Evolutionary conservation across 2,113 vertebrate genomes (phyloP).

Genomic region (Elephantulus edwardii): DNA sequence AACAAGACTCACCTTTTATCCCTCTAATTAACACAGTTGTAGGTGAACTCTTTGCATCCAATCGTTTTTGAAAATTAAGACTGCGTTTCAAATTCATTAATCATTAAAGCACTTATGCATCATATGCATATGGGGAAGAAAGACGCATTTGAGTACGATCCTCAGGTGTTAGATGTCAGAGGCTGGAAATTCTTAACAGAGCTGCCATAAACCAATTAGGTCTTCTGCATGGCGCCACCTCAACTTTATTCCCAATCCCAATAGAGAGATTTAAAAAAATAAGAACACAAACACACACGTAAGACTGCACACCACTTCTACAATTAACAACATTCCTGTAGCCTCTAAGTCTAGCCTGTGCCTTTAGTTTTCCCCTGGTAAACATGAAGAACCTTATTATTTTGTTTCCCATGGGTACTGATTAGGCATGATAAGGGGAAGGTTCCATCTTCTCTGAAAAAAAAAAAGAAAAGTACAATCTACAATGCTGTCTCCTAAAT

Average conservation of each 20-base stretch:
- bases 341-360: slow-evolving; percentile 53
- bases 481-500: neutral
- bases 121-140: neutral
- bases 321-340: slow-evolving; percentile 65
- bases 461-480: slow-evolving; percentile 48
- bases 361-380: slow-evolving; percentile 39
- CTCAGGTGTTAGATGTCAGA: neutral
- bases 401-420: slow-evolving; percentile 51
- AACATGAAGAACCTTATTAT: slow-evolving; percentile 63
- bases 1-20: neutral
- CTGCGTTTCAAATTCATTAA: neutral
- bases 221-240: slow-evolving; percentile 29
- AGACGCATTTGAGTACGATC: neutral
- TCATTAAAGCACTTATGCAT: neutral
- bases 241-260: slow-evolving; percentile 44
- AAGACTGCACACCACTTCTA: slow-evolving; percentile 27
- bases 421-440: slow-evolving; percentile 50
- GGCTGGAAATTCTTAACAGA: slow-evolving; percentile 42
- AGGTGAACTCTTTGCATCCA: neutral
- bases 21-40: neutral
- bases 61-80: neutral
- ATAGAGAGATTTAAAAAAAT: neutral
- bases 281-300: neutral
- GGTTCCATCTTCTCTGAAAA: slow-evolving; percentile 47
- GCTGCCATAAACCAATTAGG: slow-evolving; percentile 49